Percentiles rank a stretch among this genome's conserved stretches.
Conservation (phyloP, 2,797 vertebrate genomes). For the Chrosomus eos region DNA sequence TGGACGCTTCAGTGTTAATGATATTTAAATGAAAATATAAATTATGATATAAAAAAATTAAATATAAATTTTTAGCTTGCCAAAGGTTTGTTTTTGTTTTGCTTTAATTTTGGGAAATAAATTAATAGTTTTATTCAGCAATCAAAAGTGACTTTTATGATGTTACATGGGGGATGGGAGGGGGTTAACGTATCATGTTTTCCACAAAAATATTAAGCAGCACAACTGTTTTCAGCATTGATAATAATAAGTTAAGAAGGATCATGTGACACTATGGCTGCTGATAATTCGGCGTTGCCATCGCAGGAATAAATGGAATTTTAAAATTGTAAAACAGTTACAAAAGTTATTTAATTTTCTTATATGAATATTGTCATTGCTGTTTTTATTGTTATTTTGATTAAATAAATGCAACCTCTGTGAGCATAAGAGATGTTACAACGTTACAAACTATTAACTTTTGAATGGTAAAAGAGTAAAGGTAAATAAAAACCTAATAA, state of each 20-base stretch:
- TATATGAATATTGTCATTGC: background rate
- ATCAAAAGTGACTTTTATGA: too few species aligned
- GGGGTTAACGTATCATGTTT: too few species aligned
- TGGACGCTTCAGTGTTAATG: background rate
- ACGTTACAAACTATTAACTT: background rate
- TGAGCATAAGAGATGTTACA: background rate
- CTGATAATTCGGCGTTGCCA: background rate
- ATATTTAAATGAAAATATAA: background rate
- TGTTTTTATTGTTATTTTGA: background rate
- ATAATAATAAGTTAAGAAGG: too few species aligned
- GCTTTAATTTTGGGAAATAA: too few species aligned
- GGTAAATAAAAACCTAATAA: background rate
- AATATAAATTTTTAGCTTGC: background rate
- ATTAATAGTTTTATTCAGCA: background rate
- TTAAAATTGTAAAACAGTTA: background rate
- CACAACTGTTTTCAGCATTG: too few species aligned
- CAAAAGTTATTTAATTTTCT: background rate
- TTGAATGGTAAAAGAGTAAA: background rate
- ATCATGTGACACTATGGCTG: background rate
- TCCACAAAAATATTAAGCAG: too few species aligned
- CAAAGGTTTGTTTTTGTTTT: too few species aligned
- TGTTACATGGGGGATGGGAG: too few species aligned
- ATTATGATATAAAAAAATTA: background rate
- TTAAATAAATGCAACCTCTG: background rate
- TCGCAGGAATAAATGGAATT: background rate